Base-by-base conservation (phyloP, 2,797 vertebrate species). In the Brachymystax lenok region DNA sequence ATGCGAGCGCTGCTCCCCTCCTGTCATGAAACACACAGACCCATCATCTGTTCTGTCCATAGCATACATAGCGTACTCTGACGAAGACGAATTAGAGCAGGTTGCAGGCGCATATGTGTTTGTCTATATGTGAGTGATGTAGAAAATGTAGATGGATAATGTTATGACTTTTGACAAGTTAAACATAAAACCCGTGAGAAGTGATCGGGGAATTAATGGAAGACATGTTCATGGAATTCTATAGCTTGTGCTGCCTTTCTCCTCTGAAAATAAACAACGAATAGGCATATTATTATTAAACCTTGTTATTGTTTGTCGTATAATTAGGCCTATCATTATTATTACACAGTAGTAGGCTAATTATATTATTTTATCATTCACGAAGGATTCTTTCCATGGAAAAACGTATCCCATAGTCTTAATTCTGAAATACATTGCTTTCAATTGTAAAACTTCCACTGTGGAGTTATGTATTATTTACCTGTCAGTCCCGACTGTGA, bases 171-270 rank as follows among this genome's bases (percentile, higher is more conserved):
- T 72, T 63, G 77, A 86, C 69, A 51, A 75, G 80, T 68, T 86
- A 84, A 86, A 85, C 78, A 80, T 81, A 79, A 87, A 90, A 82
- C 82, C 81, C 81, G 73, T 82, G 82, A 89, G 82, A 90, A 88
- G 74, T 77, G 68, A 79, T 79, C 76, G 73, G 51, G 71, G 77
- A 81, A 73, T 66, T 77, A 74, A 64, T 83, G 87, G 90, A 79
- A 71, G 5, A 8, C 71, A 77, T 46, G 51, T 5, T 69, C 5
- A 74, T 63, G 21, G 77, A 35, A 51, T 50, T 5, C 33, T 59
- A 13, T 56, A 1, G 27, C 50, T 28, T 8, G 2, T 27, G 24
- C 14, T 28, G 1, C 17, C 16, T 68, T 33, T 30, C 66, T 68
- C 16, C 28, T 16, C 5, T 17, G 28, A 17, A 30, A 30, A 30